Evolutionary conservation across 1,140 invertebrate genomes (phyloP).

Genomic region (Aphis craccivora): DNA sequence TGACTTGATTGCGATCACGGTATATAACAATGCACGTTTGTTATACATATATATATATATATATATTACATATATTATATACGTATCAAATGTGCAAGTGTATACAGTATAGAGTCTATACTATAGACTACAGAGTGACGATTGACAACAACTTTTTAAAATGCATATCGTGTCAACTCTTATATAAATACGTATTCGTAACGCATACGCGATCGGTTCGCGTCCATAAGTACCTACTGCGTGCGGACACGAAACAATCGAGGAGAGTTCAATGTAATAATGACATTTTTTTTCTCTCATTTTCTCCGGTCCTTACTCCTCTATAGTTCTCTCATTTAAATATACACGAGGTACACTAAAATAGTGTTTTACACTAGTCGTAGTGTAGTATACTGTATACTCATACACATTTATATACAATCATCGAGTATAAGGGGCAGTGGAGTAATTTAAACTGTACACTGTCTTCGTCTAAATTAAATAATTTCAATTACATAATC

Average conservation of each 20-base stretch:
- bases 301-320: not conserved
- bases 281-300: not conserved
- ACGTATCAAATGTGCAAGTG: not conserved
- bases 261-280: conserved; percentile 36
- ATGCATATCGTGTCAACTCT: not conserved
- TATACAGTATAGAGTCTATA: not conserved
- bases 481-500: conserved; percentile 13
- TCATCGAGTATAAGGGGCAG: not conserved
- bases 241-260: not conserved
- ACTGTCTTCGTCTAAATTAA: not conserved
- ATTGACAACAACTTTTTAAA: conserved; percentile 27
- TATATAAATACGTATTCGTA: conserved; percentile 5
- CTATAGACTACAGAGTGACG: not conserved
- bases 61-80: not conserved
- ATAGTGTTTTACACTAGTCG: not conserved
- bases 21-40: not conserved
- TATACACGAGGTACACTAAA: not conserved
- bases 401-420: not conserved
- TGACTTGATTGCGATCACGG: conserved; percentile 23
- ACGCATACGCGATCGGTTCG: conserved; percentile 30
- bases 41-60: not conserved
- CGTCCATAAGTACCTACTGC: not conserved
- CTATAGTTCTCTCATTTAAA: not conserved
- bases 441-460: not conserved
- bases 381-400: not conserved